Base-by-base conservation (phyloP, 2,113 vertebrate species). In the Abramis brama region DNA sequence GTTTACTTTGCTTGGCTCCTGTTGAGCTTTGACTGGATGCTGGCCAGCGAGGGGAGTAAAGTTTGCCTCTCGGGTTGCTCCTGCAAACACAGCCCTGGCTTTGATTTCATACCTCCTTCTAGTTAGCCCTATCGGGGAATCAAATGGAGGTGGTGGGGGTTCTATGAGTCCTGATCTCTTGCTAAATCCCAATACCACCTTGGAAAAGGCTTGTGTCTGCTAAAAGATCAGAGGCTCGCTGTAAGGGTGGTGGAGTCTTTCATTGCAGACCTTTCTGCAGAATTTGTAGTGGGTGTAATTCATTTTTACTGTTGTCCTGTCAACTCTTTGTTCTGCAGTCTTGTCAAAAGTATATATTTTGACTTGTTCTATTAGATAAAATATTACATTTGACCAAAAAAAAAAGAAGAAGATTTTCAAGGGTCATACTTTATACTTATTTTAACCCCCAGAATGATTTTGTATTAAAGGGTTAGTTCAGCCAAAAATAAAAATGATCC, bases 61-160 rank as follows among this genome's bases (percentile, higher is more conserved):
- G 86, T 89, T 89, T 88, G 78, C 88, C 59, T 89, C 86, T 89
- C 71, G 23, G 25, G 66, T 87, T 87, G 75, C 86, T 87, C 86
- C 47, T 75, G 84, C 76, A 86, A 84, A 83, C 84, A 82, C 71
- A 89, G 85, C 33, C 75, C 59, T 15, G 62, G 50, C 84, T 88
- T 84, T 88, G 84, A 84, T 86, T 88, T 82, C 76, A 30, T 50
- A 57, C 33, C 82, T 59, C 30, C 33, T n/a, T 27, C 82, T 82
- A 62, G 12, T 82, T 74, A 79, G 70, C 55, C 47, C 43, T 64
- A 19, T 84, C 36, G 19, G 50, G 10, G 85, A 85, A 88, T 85
- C 82, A 86, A 84, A 86, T 59, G 73, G 17, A 78, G 68, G 27
- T 73, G 55, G 85, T 36, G 66, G 23, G 82, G 78, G n/a, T 6